A percentile compares a stretch with the other conserved stretches of the same genome.
Evolutionary conservation across 2,113 vertebrate species (phyloP).

Genomic region (Pungitius pungitius): DNA sequence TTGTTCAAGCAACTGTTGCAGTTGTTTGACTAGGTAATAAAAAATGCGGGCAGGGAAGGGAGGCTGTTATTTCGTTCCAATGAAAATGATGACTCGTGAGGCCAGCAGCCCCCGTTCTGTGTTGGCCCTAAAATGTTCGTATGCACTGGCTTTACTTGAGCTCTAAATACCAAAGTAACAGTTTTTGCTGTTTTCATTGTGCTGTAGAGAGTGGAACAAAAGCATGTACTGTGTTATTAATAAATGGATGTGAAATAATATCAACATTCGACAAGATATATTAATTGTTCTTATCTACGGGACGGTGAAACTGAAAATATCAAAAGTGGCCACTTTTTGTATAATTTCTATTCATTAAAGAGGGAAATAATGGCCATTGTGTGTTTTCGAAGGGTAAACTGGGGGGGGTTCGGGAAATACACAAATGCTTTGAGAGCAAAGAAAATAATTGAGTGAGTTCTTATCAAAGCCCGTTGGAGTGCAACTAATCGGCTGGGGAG

Average conservation of each 20-base stretch:
- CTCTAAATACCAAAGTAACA: constrained; percentile 20
- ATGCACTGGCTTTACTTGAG: constrained; percentile 32
- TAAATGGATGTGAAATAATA: constrained; percentile 12
- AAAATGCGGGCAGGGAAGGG: constrained; percentile 62
- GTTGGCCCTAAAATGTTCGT: constrained; percentile 30
- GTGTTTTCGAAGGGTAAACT: constrained; percentile 63
- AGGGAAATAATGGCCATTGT: constrained; percentile 67
- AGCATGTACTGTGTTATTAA: background rate
- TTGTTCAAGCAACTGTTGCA: constrained; percentile 61
- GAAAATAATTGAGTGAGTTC: constrained; percentile 78
- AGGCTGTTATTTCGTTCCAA: constrained; percentile 36
- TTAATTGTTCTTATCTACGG: constrained; percentile 27
- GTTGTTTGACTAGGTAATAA: constrained; percentile 66
- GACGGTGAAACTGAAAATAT: constrained; percentile 27
- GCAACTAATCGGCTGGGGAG: constrained; percentile 80
- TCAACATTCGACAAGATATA: constrained; percentile 4
- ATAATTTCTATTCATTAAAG: constrained; percentile 53
- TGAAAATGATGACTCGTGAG: constrained; percentile 68
- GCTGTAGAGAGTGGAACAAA: background rate
- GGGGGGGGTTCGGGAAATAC: constrained; percentile 67
- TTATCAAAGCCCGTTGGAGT: constrained; percentile 83
- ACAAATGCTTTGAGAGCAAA: constrained; percentile 68
- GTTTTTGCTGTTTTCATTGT: constrained; percentile 17
- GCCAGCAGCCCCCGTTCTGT: constrained; percentile 28
- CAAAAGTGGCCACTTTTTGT: constrained; percentile 47